Evolutionary conservation across 2,888 invertebrate species (phyloP), one percentile per base, ranked within the genome.

Genomic region (Athetis lepigone): DNA sequence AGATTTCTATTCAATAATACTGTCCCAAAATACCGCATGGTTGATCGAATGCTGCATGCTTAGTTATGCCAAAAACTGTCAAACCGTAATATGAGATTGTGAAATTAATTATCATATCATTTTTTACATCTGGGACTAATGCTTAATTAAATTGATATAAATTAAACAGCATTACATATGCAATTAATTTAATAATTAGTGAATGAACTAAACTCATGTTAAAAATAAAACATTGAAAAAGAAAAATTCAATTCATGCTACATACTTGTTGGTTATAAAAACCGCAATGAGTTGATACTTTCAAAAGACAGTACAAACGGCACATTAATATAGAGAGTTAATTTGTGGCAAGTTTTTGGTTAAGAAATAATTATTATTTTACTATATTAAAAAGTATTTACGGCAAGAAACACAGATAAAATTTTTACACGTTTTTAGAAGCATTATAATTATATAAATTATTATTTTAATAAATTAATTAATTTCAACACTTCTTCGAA

Each of bases 251-350:
- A n/a, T n/a, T n/a, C n/a, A n/a, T n/a, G n/a, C n/a, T n/a, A n/a
- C n/a, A n/a, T 45, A 63, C 39, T 0, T 56, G 13, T 39, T 9
- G 39, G 7, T 23, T 16, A 13, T 25, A 4, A 47, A 45, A 23
- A 56, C 33, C 36, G 23, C 21, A 56, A 21, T 6, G 23, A 19
- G 39, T 54, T 57, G 37, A 18, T 18, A 54, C 33, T 23, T 72
- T 7, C 5, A 33, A 23, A 42, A 0, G 39, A n/a, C 9, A 23
- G 1, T 33, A 0, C 1, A 39, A 40, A 16, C 21, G 1, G 16
- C 11, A 33, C 13, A 33, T 25, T 29, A 33, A 5, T 23, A 33
- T 33, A 75, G 63, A 75, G 74, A 71, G 71, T 71, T 43, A 3
- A 6, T 45, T 47, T 59, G 25, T 42, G 74, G 57, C 72, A 71